These are phyloP conservation scores for Gymnogyps californianus DNA, from an alignment of 2,113 vertebrate species.

Conservation along the genomic window DNA sequence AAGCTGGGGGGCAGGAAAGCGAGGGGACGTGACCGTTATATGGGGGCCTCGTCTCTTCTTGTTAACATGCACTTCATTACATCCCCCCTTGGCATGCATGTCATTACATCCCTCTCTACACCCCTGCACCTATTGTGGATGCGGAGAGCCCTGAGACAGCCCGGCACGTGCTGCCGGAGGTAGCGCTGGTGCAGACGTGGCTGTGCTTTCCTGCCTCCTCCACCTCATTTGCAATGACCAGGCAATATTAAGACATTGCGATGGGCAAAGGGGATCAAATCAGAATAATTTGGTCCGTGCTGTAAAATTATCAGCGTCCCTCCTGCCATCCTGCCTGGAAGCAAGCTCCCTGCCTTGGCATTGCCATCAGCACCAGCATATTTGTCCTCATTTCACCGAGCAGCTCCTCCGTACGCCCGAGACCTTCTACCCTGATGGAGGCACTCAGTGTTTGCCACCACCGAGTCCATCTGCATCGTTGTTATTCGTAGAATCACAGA, in stretches of 20 bases:
- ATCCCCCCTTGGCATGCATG: not conserved
- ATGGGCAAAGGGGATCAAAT: not conserved
- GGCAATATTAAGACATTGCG: accelerated
- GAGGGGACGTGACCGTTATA: not conserved
- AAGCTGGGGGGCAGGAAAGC: too few species aligned
- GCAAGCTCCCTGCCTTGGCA: not conserved
- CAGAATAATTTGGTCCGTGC: accelerated
- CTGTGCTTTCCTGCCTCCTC: too few species aligned
- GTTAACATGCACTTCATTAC: not conserved
- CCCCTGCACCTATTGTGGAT: not conserved
- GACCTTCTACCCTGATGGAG: not conserved
- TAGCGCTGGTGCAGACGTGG: not conserved
- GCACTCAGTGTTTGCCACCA: not conserved
- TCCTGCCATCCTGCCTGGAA: not conserved
- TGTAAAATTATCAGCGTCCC: not conserved
- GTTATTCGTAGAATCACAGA: not conserved
- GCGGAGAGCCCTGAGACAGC: not conserved
- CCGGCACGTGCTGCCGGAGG: accelerated
- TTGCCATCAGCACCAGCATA: accelerated
- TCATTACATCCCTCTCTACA: not conserved
- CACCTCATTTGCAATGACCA: accelerated
- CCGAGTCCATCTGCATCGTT: not conserved
- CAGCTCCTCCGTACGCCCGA: not conserved
- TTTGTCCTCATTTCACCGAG: not conserved
- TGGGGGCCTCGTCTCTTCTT: not conserved